phyloP scores from a whole-genome alignment of 2,888 invertebrate genomes.

The Patella ulyssiponensis region DNA sequence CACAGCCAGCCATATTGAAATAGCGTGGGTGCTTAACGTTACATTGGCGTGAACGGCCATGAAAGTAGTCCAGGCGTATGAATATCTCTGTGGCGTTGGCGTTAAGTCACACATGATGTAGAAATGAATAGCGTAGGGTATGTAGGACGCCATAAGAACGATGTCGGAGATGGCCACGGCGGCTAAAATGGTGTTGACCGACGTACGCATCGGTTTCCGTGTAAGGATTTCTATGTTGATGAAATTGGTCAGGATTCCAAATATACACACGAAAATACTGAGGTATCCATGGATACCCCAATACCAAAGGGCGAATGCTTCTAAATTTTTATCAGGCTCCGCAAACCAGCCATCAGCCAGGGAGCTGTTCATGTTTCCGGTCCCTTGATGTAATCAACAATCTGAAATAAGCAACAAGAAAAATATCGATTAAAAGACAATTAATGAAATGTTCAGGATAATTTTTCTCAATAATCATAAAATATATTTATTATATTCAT shows the following conservation, averaged over 20 bases:
- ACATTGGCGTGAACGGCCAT: conserved; percentile 86
- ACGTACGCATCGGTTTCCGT: conserved; percentile 87
- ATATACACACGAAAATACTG: conserved; percentile 87
- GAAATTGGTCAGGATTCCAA: conserved; percentile 90
- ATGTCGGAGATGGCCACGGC: conserved; percentile 89
- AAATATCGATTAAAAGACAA: too few relatives aligned
- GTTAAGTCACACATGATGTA: conserved; percentile 51
- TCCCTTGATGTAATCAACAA: too few relatives aligned
- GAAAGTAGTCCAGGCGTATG: conserved; percentile 69
- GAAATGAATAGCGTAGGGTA: conserved; percentile 85
- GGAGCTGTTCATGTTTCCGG: too few relatives aligned
- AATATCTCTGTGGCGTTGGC: conserved; percentile 52
- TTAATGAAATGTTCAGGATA: too few relatives aligned
- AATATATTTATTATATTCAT: too few relatives aligned
- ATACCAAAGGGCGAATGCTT: conserved; percentile 48
- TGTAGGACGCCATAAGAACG: conserved; percentile 88
- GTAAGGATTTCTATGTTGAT: conserved; percentile 89
- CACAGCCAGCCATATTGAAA: conserved; percentile 93
- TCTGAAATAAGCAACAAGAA: too few relatives aligned
- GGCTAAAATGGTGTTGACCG: conserved; percentile 92
- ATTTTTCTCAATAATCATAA: too few relatives aligned
- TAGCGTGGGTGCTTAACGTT: conserved; percentile 88
- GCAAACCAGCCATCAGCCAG: conserved; percentile 13
- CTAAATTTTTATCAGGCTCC: conserved; percentile 10
- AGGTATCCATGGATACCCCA: conserved; percentile 83